Evolutionary conservation across 2,113 vertebrate species (phyloP).

Genomic region (Nothobranchius kuhntae): DNA sequence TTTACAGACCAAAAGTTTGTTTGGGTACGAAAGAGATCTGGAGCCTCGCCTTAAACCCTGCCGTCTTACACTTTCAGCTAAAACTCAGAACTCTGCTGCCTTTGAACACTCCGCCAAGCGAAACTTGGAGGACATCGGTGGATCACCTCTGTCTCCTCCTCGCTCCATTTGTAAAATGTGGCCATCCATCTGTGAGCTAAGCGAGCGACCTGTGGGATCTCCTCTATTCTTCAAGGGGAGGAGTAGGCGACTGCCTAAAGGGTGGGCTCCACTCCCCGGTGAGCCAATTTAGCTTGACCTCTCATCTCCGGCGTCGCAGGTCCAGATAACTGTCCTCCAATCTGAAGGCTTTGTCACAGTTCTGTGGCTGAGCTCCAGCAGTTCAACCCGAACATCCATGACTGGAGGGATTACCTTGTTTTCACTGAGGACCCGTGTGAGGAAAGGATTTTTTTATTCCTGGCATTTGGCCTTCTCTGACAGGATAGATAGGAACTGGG

Average conservation of each 20-base stretch:
- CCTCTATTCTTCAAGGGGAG: constrained; percentile 50
- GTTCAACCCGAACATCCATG: constrained; percentile 64
- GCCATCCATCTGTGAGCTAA: constrained; percentile 27
- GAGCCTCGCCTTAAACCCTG: not conserved
- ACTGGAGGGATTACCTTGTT: constrained; percentile 50
- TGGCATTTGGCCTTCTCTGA: constrained; percentile 30
- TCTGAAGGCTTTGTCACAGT: constrained; percentile 70
- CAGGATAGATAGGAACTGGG: constrained; percentile 39
- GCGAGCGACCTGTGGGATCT: constrained; percentile 45
- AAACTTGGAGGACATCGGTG: constrained; percentile 52
- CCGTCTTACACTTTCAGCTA: not conserved
- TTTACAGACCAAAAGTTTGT: too few relatives aligned
- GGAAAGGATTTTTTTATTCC: constrained; percentile 22
- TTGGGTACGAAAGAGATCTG: too few relatives aligned
- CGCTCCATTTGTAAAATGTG: constrained; percentile 48
- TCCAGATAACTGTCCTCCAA: constrained; percentile 69
- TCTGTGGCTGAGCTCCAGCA: constrained; percentile 44
- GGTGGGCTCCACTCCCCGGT: constrained; percentile 56
- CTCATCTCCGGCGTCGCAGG: constrained; percentile 45
- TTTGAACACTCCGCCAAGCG: constrained; percentile 37
- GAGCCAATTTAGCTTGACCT: constrained; percentile 69
- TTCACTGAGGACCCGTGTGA: constrained; percentile 3
- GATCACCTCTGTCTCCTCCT: constrained; percentile 49
- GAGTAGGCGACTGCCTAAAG: constrained; percentile 53
- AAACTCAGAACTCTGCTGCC: constrained; percentile 10